Base-by-base conservation (phyloP, 64 coral and sea anemone species). In the Acropora yongei region DNA sequence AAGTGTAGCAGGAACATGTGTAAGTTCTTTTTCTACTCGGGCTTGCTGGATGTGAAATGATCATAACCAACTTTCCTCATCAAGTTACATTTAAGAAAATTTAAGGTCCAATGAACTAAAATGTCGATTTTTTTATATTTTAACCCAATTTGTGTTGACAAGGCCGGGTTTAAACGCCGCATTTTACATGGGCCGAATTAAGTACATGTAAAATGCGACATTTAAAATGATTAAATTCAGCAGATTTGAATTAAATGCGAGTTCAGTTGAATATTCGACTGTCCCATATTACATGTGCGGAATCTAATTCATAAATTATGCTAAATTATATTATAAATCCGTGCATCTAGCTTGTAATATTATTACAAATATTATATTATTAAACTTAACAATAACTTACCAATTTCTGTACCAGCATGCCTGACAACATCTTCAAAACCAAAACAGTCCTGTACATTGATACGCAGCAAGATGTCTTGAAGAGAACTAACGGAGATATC, bases 341-440 rank as follows among this genome's bases (percentile, higher is more conserved):
- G 3, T 13, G 58, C 58, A 63, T 63, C 58, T 63, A 63, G 73
- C 30, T 75, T 75, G 45, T 40, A 75, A 75, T 75, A 30, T 30
- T 30, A 30, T 30, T 30, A 30, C 30, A 30, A 30, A 30, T 30
- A 30, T 30, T 30, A 30, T 30, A 30, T 30, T 30, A 30, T 30
- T 30, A 30, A 75, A 41, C 19, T 75, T 84, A 44, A 66, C 58
- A 75, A 74, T 75, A 87, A 74, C 69, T 87, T 75, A 74, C 82
- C 69, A 68, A 87, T 87, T 87, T 87, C 84, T 87, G 66, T 87
- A 75, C 84, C 68, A 68, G 84, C 84, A 87, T 87, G 84, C 63
- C 63, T 87, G 84, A 87, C 84, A 87, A 74, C 43, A 41, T 87
- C 68, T 87, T 87, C 84, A 87, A 87, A 87, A 67, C 84, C 84